These are phyloP conservation scores for Chloropsis cyanopogon DNA, from an alignment of 2,113 vertebrate genomes.

Conservation along the genomic window DNA sequence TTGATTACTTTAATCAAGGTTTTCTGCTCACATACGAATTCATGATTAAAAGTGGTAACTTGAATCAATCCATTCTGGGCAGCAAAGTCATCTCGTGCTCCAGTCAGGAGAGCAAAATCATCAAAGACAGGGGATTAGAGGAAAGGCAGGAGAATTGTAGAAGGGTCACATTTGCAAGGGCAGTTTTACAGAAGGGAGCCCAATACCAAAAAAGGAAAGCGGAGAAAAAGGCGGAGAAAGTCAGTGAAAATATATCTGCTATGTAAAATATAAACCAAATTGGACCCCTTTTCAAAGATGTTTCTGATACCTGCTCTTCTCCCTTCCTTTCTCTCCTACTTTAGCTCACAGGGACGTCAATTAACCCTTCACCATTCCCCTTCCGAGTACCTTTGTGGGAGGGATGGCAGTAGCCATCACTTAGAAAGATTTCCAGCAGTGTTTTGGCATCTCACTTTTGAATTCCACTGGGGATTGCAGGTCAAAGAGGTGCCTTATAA, in stretches of 20 bases:
- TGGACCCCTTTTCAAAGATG: background rate
- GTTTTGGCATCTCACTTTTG: background rate
- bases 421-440: background rate
- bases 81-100: constrained; percentile 17
- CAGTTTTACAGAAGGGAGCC: background rate
- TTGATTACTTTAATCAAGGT: constrained; percentile 45
- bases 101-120: constrained; percentile 26
- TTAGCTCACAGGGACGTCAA: background rate
- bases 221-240: constrained; percentile 3
- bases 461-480: background rate
- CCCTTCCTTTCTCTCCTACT: background rate
- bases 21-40: constrained; percentile 46
- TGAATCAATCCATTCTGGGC: constrained; percentile 31
- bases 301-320: background rate
- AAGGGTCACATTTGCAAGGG: constrained; percentile 15
- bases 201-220: background rate
- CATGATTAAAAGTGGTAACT: constrained; percentile 27
- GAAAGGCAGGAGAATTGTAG: background rate
- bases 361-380: background rate
- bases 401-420: background rate
- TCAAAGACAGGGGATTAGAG: constrained; percentile 34
- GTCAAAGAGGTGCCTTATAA: background rate
- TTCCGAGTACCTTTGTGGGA: background rate
- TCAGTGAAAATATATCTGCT: background rate
- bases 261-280: background rate